Percentiles rank a stretch among this genome's conserved stretches.
Evolutionary conservation across 2,797 vertebrate genomes (phyloP).

Genomic region (Amphiprion clarkii): DNA sequence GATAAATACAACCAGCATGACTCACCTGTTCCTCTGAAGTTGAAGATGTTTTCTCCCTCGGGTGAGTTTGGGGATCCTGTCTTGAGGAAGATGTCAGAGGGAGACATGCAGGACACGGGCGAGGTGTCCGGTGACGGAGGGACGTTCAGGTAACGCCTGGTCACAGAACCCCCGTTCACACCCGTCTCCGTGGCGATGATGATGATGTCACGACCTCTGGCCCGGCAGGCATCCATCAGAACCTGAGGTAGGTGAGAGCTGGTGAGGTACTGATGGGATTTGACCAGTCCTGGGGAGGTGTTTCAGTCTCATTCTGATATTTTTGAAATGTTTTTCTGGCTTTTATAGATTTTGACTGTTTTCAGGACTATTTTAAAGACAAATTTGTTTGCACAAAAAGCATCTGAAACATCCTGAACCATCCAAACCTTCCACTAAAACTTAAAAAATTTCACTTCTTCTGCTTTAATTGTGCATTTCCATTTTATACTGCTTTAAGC

Average conservation of each 20-base stretch:
- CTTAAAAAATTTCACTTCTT: too few species aligned
- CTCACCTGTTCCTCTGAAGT: conserved; percentile 74
- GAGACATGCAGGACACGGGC: conserved; percentile 83
- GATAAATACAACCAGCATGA: not conserved
- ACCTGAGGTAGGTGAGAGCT: conserved; percentile 47
- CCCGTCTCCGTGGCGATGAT: conserved; percentile 81
- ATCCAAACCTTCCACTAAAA: too few species aligned
- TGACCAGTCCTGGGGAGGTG: not conserved
- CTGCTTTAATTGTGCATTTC: too few species aligned
- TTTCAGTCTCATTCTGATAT: not conserved
- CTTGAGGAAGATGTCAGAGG: conserved; percentile 84
- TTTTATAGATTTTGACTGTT: not conserved
- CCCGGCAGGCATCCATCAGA: conserved; percentile 80
- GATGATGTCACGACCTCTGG: conserved; percentile 81
- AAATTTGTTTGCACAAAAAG: too few species aligned
- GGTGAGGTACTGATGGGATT: conserved; percentile 2
- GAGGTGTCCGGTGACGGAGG: conserved; percentile 75
- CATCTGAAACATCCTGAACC: not conserved
- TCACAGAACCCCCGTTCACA: conserved; percentile 63
- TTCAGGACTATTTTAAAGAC: not conserved
- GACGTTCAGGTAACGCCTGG: conserved; percentile 74
- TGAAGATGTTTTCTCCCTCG: conserved; percentile 77
- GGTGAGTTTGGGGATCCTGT: conserved; percentile 75
- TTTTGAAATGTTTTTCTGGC: too few species aligned
- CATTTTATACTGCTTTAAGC: too few species aligned